Percentiles rank a stretch among this genome's conserved stretches.
phyloP scores from a whole-genome alignment of 2,888 invertebrate genomes.

The Ganaspis brasiliensis region DNA sequence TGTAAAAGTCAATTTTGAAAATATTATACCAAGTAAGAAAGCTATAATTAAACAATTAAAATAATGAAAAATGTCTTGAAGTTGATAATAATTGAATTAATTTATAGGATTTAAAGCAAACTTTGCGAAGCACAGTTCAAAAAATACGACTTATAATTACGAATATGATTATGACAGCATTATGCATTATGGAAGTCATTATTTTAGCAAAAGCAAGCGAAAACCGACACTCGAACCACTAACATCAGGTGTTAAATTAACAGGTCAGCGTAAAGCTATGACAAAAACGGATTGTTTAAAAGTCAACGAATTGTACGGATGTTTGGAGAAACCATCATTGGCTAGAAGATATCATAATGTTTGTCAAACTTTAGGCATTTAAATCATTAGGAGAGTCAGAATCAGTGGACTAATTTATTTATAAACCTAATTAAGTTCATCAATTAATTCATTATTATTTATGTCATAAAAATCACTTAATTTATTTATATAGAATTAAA shows the following conservation, averaged over 20 bases:
- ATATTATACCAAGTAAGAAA: slow-evolving; percentile 84
- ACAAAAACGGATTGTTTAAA: slow-evolving; percentile 87
- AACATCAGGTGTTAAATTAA: slow-evolving; percentile 81
- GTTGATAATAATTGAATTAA: slow-evolving; percentile 46
- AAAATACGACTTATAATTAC: slow-evolving; percentile 85
- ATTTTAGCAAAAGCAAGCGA: slow-evolving; percentile 84
- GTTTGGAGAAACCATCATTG: slow-evolving; percentile 81
- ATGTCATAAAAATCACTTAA: no score
- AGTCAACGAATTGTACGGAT: slow-evolving; percentile 86
- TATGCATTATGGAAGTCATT: slow-evolving; percentile 89
- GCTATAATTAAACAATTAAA: background rate
- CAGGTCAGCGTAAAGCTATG: slow-evolving; percentile 85
- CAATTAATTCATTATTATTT: no score
- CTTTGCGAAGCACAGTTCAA: slow-evolving; percentile 85
- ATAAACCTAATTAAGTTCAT: no score
- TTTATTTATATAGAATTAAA: no score
- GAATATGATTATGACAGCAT: slow-evolving; percentile 90
- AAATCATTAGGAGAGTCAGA: no score
- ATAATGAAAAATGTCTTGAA: background rate
- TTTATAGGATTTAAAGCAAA: slow-evolving; percentile 83
- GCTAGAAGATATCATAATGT: slow-evolving; percentile 82
- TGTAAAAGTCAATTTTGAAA: slow-evolving; percentile 87
- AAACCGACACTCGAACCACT: slow-evolving; percentile 85
- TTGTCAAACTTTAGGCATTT: slow-evolving; percentile 82
- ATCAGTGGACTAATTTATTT: no score